Conservation (phyloP, 2,797 vertebrate genomes). For the Lateolabrax maculatus region DNA sequence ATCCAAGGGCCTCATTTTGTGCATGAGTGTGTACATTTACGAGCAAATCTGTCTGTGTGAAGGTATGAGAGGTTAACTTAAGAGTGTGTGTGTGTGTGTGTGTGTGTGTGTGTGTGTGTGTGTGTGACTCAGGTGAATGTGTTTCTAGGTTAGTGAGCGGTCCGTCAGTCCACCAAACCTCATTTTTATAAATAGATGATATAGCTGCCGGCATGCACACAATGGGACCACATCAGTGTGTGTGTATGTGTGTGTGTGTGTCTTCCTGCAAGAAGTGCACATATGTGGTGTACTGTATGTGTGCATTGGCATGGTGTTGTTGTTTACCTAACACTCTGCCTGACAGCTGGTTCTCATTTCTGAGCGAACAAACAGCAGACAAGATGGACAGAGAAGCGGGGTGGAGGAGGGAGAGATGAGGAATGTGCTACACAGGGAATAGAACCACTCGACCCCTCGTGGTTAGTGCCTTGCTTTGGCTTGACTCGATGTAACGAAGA, state of each 20-base stretch:
- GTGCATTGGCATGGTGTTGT: slow-evolving; percentile 73
- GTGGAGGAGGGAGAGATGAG: slow-evolving; percentile 23
- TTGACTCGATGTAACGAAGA: slow-evolving; percentile 1
- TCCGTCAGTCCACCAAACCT: slow-evolving; percentile 82
- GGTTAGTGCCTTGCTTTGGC: slow-evolving; percentile 11
- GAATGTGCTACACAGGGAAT: slow-evolving; percentile 7
- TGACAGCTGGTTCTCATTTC: slow-evolving; percentile 96
- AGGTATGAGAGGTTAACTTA: slow-evolving; percentile 5
- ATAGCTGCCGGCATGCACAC: slow-evolving; percentile 73
- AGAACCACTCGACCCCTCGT: slow-evolving; percentile 5
- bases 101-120: slow-evolving; percentile 31
- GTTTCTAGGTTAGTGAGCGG: slow-evolving; percentile 76
- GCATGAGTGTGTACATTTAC: slow-evolving; percentile 22
- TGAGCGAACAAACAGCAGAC: slow-evolving; percentile 70
- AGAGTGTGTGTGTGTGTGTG: slow-evolving; percentile 25
- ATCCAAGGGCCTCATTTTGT: slow-evolving; percentile 46
- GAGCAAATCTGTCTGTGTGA: slow-evolving; percentile 23
- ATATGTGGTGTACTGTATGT: slow-evolving; percentile 50
- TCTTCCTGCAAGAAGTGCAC: slow-evolving; percentile 31
- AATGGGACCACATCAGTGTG: slow-evolving; percentile 53
- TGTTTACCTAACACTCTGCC: slow-evolving; percentile 87
- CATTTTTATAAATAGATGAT: slow-evolving; percentile 84
- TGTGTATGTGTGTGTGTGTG: slow-evolving; percentile 16
- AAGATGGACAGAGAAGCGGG: slow-evolving; percentile 51
- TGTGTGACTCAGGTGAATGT: slow-evolving; percentile 73